Evolutionary conservation across 1,140 invertebrate genomes (phyloP).

Genomic region (Whitmania pigra): DNA sequence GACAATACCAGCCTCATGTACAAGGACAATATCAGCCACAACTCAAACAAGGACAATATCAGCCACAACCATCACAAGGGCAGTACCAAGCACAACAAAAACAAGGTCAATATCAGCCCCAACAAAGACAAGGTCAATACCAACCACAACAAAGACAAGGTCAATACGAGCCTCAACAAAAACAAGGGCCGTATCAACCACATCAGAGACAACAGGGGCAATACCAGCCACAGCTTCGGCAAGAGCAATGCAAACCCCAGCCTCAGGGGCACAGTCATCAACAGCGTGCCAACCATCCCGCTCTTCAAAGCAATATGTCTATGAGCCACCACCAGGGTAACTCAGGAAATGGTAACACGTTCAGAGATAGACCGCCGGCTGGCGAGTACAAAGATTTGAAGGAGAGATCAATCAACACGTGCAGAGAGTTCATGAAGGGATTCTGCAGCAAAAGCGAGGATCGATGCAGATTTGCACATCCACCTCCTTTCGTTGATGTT

Average conservation of each 20-base stretch:
- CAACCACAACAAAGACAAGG: neutral
- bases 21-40: neutral
- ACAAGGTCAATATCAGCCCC: neutral
- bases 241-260: neutral
- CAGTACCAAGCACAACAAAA: neutral
- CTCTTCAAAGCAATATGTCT: too few relatives aligned
- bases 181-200: neutral
- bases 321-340: too few relatives aligned
- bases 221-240: neutral
- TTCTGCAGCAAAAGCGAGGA: constrained; percentile 53
- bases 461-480: constrained; percentile 99
- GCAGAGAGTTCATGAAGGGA: constrained; percentile 8
- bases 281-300: too few relatives aligned
- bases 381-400: neutral
- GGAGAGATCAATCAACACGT: constrained; percentile 45
- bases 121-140: neutral
- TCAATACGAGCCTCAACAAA: neutral
- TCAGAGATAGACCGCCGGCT: too few relatives aligned
- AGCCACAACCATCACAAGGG: neutral
- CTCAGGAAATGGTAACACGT: too few relatives aligned
- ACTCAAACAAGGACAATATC: neutral
- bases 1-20: neutral
- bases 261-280: too few relatives aligned
- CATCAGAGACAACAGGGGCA: neutral
- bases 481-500: constrained; percentile 94